phyloP scores from a whole-genome alignment of 2,797 vertebrate species.

The Aphelocoma californica region DNA sequence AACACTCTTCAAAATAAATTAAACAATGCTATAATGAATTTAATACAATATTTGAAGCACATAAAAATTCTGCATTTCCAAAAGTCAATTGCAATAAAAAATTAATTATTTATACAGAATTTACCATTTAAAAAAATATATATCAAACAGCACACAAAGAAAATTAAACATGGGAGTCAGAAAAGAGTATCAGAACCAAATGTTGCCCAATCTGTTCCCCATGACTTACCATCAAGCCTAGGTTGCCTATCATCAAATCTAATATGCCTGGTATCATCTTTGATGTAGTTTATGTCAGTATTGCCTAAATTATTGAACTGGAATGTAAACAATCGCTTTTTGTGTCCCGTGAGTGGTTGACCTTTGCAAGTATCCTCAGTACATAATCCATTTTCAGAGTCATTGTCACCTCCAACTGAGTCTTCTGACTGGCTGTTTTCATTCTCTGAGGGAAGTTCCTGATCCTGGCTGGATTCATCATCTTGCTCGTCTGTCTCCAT shows the following conservation, averaged over 20 bases:
- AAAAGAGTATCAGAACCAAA: background rate
- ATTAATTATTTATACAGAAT: background rate
- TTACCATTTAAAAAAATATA: background rate
- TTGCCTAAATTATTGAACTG: constrained; percentile 98
- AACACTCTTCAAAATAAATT: constrained; percentile 6
- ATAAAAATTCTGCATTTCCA: background rate
- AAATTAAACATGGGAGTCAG: background rate
- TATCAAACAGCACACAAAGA: background rate
- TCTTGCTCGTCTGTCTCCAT: constrained; percentile 99
- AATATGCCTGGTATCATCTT: constrained; percentile 93
- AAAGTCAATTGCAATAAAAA: background rate
- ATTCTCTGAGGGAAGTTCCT: constrained; percentile 96
- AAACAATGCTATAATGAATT: background rate
- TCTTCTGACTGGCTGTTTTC: constrained; percentile 99
- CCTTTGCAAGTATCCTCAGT: constrained; percentile 88
- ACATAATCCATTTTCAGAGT: constrained; percentile 91
- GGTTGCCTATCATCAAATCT: constrained; percentile 94
- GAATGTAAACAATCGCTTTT: constrained; percentile 96
- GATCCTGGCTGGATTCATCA: constrained; percentile 97
- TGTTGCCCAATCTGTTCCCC: background rate
- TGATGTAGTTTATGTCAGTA: constrained; percentile 92
- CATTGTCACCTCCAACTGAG: constrained; percentile 95
- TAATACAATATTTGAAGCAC: background rate
- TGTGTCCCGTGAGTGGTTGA: constrained; percentile 82
- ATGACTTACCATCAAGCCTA: constrained; percentile 88